Base-by-base conservation (phyloP, 2,888 invertebrate species). In the Hyppa rectilinea region DNA sequence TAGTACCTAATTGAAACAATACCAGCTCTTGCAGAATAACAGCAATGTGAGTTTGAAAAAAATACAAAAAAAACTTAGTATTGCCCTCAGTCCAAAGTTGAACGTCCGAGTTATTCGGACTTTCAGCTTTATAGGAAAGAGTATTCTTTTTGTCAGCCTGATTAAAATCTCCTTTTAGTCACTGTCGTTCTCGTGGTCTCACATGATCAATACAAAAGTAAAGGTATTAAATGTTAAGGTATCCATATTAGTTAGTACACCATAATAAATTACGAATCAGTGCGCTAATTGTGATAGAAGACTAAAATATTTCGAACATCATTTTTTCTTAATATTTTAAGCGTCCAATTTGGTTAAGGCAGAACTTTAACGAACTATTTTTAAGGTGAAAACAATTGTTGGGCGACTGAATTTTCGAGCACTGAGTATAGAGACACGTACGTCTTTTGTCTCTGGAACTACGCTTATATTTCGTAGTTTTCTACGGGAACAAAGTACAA, bases 251-350 rank as follows among this genome's bases (percentile, higher is more conserved):
- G 20, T 29, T 26, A 53, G n/a, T 29, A 61, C 23, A 58, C 26
- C n/a, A 23, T 40, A 43, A 58, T 53, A 62, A 78, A 52, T 61
- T 23, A 58, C 26, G 17, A 53, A 52, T 60, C 43, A 43, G 43
- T 53, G 70, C 49, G 62, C 31, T 59, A 62, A 36, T 75, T 80
- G 59, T 75, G 55, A 81, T 65, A 65, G 29, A 63, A 43, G n/a
- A 80, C 58, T 75, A 61, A 49, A 75, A 66, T 60, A 7, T 55
- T 80, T 80, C 58, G 47, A 79, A 74, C 63, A 40, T 29, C 10
- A 12, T 43, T n/a, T 65, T 56, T 52, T 53, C 65, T 58, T 65
- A 61, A 47, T 59, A 14, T 66, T 75, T 47, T 53, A 53, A 49
- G 38, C 14, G 12, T 26, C 26, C 3, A 50, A 55, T 56, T 53